Conservation (phyloP, 35 echinoderm and acorn worm genomes). For the Hemicentrotus pulcherrimus region DNA sequence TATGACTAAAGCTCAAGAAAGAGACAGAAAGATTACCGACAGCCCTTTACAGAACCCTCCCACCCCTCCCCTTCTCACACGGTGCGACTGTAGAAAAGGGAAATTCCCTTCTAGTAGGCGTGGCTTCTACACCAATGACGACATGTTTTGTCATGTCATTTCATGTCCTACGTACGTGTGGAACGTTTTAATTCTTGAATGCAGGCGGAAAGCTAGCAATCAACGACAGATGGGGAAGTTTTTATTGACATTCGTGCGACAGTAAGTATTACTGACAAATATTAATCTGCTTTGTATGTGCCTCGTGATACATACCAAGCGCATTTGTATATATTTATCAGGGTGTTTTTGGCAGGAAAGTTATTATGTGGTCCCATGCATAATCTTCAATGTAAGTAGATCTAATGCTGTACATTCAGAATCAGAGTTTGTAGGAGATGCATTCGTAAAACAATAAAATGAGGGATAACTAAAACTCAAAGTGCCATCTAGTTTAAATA, state of each 20-base stretch:
- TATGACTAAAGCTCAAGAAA: too few relatives aligned
- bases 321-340: too few relatives aligned
- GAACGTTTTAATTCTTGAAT: neutral
- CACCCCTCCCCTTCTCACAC: too few relatives aligned
- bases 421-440: too few relatives aligned
- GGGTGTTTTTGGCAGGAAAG: neutral
- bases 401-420: too few relatives aligned
- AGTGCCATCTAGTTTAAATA: too few relatives aligned
- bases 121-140: neutral
- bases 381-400: neutral
- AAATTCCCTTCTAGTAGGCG: neutral
- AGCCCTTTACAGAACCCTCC: too few relatives aligned
- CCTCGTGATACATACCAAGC: too few relatives aligned
- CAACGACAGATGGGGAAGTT: neutral
- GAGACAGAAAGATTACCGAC: too few relatives aligned
- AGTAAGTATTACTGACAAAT: neutral
- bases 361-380: neutral
- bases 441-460: too few relatives aligned
- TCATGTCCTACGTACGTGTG: neutral
- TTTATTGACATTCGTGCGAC: conserved; percentile 9
- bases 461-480: too few relatives aligned
- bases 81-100: neutral
- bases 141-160: neutral
- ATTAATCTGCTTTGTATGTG: neutral
- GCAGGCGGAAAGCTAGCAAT: neutral